Conservation (phyloP, 2,113 vertebrate species). For the Gymnocephalus cernua region DNA sequence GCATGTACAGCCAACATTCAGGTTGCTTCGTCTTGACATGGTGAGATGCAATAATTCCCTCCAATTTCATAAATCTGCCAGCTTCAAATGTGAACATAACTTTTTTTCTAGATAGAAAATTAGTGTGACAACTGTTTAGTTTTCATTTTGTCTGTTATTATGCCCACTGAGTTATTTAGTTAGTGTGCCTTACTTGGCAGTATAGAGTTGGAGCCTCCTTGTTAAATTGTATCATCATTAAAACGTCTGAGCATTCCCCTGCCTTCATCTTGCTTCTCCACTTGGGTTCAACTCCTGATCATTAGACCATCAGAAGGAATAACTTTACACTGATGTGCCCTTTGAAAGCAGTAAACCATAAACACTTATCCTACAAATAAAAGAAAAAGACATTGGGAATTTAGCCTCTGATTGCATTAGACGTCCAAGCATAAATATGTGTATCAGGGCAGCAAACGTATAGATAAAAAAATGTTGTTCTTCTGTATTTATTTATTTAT, state of each 20-base stretch:
- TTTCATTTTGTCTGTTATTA: conserved; percentile 14
- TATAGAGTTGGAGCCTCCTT: conserved; percentile 11
- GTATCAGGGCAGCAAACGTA: neutral
- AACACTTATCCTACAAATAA: conserved; percentile 1
- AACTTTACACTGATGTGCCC: conserved; percentile 11
- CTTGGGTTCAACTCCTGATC: conserved; percentile 22
- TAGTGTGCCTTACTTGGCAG: conserved; percentile 37
- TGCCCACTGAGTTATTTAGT: conserved; percentile 46
- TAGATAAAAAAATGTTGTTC: neutral
- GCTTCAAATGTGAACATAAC: neutral
- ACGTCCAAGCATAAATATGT: neutral
- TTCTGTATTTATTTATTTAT: neutral
- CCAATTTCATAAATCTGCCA: neutral
- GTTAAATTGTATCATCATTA: conserved; percentile 35
- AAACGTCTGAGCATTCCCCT: conserved; percentile 19
- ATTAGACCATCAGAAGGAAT: conserved; percentile 12
- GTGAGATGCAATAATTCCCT: neutral
- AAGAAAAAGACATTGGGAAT: neutral
- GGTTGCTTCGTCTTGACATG: conserved; percentile 7
- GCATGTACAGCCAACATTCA: neutral
- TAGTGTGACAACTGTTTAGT: conserved; percentile 26
- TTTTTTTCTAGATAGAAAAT: conserved; percentile 18
- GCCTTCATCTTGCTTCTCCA: conserved; percentile 20
- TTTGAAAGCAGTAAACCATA: neutral
- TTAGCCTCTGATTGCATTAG: neutral